Conservation (phyloP, 2,888 invertebrate species). For the Anarsia innoxiella region DNA sequence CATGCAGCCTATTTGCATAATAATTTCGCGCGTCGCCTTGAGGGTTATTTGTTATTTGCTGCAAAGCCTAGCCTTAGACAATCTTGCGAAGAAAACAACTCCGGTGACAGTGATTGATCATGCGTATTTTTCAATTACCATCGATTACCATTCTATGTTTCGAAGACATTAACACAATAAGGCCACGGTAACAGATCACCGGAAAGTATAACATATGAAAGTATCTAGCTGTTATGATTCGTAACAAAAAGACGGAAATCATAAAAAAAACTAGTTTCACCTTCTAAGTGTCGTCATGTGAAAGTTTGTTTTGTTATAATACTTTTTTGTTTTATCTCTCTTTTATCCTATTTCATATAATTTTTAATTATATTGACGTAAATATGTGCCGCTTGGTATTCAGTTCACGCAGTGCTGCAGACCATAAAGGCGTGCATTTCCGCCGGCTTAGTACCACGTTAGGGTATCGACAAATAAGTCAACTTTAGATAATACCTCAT, state of each 20-base stretch:
- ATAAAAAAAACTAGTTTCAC: no score
- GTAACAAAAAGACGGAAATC: no score
- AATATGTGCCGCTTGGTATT: slow-evolving; percentile 38
- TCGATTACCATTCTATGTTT: no score
- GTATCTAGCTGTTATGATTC: no score
- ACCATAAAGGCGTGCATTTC: slow-evolving; percentile 59
- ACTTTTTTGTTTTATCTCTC: no score
- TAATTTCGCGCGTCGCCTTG: slow-evolving; percentile 53
- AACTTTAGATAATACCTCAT: slow-evolving; percentile 49
- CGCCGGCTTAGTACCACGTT: slow-evolving; percentile 42
- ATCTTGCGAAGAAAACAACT: slow-evolving; percentile 17
- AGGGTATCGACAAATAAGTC: slow-evolving; percentile 51
- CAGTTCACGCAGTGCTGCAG: slow-evolving; percentile 35
- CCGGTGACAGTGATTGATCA: slow-evolving; percentile 27
- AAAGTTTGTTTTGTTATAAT: no score
- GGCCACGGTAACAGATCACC: no score
- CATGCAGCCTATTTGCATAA: slow-evolving; percentile 55
- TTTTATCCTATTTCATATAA: slow-evolving; percentile 2
- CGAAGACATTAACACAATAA: no score
- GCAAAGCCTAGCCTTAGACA: slow-evolving; percentile 22
- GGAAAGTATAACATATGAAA: no score
- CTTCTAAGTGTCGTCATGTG: no score
- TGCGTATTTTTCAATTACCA: slow-evolving; percentile 13
- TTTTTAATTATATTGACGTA: slow-evolving; percentile 36
- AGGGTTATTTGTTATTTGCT: slow-evolving; percentile 28